Evolutionary conservation across 92 coral and sea anemone genomes (phyloP).

Genomic region (Epizoanthus illoricatus): DNA sequence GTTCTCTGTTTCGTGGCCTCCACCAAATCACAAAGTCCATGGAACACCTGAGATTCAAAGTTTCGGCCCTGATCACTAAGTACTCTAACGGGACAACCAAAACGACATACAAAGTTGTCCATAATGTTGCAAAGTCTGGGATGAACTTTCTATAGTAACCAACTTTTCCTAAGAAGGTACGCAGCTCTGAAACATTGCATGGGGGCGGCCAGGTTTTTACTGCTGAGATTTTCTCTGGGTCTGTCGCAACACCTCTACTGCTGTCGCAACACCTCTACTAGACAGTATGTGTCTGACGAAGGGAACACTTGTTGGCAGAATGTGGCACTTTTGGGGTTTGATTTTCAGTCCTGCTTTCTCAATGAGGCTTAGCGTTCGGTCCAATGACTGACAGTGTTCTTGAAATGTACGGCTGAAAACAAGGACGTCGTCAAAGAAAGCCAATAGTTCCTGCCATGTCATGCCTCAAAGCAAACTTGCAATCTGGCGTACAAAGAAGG

Average conservation of each 20-base stretch:
- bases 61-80: too few species aligned
- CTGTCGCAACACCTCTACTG: conserved; percentile 46
- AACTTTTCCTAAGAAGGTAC: conserved; percentile 35
- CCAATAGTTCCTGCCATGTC: conserved; percentile 43
- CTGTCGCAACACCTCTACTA: conserved; percentile 44
- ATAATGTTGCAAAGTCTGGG: conserved; percentile 41
- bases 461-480: conserved; percentile 29
- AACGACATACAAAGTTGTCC: too few species aligned
- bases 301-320: conserved; percentile 12
- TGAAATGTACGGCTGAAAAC: conserved; percentile 31
- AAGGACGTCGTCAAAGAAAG: conserved; percentile 40
- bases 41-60: too few species aligned
- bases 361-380: conserved; percentile 15
- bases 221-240: conserved; percentile 43
- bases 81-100: too few species aligned
- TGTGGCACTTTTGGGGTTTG: conserved; percentile 35
- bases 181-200: conserved; percentile 30
- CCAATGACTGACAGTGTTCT: conserved; percentile 30
- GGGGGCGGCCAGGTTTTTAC: conserved; percentile 40
- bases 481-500: conserved; percentile 38
- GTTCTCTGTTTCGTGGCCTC: too few species aligned
- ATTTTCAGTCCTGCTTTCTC: conserved; percentile 47
- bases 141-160: conserved; percentile 46
- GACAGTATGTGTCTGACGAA: conserved; percentile 33
- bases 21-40: too few species aligned